Base-by-base conservation (phyloP, 1,140 invertebrate species). In the Procambarus clarkii region DNA sequence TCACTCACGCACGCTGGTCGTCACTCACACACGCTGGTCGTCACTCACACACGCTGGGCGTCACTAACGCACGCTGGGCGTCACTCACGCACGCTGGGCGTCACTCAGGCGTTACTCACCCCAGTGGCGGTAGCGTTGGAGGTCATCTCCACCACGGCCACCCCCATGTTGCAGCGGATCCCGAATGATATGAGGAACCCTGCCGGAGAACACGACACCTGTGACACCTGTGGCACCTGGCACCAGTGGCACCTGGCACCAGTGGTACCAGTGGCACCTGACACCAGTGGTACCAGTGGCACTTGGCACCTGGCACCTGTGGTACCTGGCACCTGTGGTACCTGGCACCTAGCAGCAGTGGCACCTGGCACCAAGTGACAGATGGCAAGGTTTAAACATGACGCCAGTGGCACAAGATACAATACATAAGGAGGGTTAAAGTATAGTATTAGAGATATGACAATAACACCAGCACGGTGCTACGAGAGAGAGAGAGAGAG, bases 111-210 rank as follows among this genome's bases (percentile, higher is more conserved):
- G 46, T n/a, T n/a, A 82, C 92, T 93, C 91, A 94, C 94, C 89
- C 93, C 93, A 15, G 93, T 93, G 48, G 60, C 92, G 91, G 94
- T 95, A 8, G 94, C 93, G 91, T 95, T 93, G 94, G 95, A 95
- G 92, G 95, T 95, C 96, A 96, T 96, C 92, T 96, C 96, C 64
- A 99, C 96, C 94, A 99, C 98, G 21, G 98, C 98, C 94, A 99
- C 98, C 18, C 98, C 98, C 97, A 99, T 98, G 94, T 99, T 99
- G 95, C 98, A 98, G 81, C 98, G 96, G 96, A 98, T 98, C 15
- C 98, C 98, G 94, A 98, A 98, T 93, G 97, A 98, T 94, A 98
- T 98, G 94, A 98, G 96, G 94, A 99, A 99, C 92, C 98, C 96
- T 96, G 92, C 2, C 94, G 93, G 88, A 87, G 79, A 83, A 89